Evolutionary conservation across 2,797 vertebrate genomes (phyloP).

Genomic region (Sebastes dallii): DNA sequence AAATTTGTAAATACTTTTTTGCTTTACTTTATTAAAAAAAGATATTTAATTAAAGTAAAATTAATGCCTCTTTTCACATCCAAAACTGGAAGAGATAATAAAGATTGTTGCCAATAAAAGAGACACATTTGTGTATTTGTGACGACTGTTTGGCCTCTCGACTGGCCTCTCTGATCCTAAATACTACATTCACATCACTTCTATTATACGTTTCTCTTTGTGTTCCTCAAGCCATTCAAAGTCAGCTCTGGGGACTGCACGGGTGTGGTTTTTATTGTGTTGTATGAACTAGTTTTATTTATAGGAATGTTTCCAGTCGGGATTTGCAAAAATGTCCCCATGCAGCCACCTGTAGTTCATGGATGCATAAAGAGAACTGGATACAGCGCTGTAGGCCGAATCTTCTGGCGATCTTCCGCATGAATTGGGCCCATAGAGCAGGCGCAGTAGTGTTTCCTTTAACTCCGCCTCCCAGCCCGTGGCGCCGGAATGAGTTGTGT

Average conservation of each 20-base stretch:
- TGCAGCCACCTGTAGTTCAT: too few species aligned
- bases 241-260: neutral
- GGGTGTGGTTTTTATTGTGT: neutral
- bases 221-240: neutral
- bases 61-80: constrained; percentile 90
- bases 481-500: too few species aligned
- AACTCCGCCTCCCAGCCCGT: too few species aligned
- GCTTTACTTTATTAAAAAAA: constrained; percentile 90
- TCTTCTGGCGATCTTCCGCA: too few species aligned
- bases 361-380: too few species aligned
- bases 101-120: constrained; percentile 84
- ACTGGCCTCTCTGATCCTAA: too few species aligned
- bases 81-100: constrained; percentile 91
- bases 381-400: too few species aligned
- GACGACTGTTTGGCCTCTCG: neutral
- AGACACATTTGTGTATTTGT: constrained; percentile 66
- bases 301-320: neutral
- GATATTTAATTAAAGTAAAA: constrained; percentile 92
- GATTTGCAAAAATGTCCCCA: neutral
- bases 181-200: neutral
- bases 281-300: too few species aligned
- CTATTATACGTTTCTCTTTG: neutral
- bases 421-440: too few species aligned
- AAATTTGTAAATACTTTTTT: constrained; percentile 92
- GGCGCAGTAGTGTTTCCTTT: too few species aligned